A percentile compares a stretch with the other conserved stretches of the same genome.
phyloP scores from a whole-genome alignment of 2,888 invertebrate genomes.

The Euproctis similis region DNA sequence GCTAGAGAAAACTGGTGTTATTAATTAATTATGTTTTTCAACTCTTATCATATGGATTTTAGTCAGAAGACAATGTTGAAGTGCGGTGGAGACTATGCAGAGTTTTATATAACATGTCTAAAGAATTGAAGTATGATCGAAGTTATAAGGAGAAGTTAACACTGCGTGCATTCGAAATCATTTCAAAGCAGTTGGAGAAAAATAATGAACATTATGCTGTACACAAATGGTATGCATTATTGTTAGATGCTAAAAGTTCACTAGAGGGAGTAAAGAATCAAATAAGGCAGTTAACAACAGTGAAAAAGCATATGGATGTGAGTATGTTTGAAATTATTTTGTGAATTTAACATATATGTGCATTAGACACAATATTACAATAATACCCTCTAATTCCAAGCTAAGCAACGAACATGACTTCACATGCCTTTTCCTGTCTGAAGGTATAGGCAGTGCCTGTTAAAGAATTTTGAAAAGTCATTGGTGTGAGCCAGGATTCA shows the following conservation, averaged over 20 bases:
- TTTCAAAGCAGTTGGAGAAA: slow-evolving; percentile 75
- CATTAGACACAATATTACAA: too few species aligned
- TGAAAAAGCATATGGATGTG: slow-evolving; percentile 86
- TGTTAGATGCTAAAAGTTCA: slow-evolving; percentile 84
- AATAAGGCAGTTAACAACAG: slow-evolving; percentile 81
- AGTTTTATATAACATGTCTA: slow-evolving; percentile 85
- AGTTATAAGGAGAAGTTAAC: slow-evolving; percentile 77
- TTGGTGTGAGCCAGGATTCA: too few species aligned
- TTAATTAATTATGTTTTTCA: too few species aligned
- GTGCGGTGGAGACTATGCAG: slow-evolving; percentile 89
- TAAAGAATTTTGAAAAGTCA: too few species aligned
- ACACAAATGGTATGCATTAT: slow-evolving; percentile 81
- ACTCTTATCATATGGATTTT: too few species aligned
- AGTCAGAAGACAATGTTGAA: slow-evolving; percentile 80
- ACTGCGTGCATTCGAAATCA: slow-evolving; percentile 79
- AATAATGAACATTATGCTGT: slow-evolving; percentile 71
- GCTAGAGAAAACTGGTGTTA: too few species aligned
- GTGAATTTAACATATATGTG: too few species aligned
- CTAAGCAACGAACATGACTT: too few species aligned
- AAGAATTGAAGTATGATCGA: slow-evolving; percentile 71
- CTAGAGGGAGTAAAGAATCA: slow-evolving; percentile 84
- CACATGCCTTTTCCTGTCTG: too few species aligned
- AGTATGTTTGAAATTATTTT: too few species aligned
- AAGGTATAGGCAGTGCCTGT: too few species aligned
- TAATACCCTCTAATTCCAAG: too few species aligned